Base-by-base conservation (phyloP, 2,113 vertebrate species). In the Paradisaea rubra region DNA sequence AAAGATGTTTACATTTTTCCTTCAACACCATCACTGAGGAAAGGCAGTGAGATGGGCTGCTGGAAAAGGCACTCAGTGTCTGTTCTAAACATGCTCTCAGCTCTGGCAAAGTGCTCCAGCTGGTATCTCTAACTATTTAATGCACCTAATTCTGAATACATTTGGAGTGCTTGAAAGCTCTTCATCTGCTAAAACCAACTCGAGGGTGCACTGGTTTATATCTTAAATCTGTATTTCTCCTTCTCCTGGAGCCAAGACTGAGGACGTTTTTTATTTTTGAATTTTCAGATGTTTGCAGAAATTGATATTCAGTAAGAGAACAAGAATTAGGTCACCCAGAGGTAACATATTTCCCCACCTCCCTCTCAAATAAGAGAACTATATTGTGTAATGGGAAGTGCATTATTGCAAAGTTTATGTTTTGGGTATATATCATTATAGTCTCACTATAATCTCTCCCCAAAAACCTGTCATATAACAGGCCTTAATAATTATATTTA, bases 331-430 rank as follows among this genome's bases (percentile, higher is more conserved):
- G 28, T 68, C 24, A 31, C 23, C 6, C 72, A 42, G 35, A 78
- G 37, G 61, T 66, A 81, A 70, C 0, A 0, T 33, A 65, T n/a
- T 78, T 33, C 25, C 30, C n/a, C 33, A 20, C 10, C 1, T 3
- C 15, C 42, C 42, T 52, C 60, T 66, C 42, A 63, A 53, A 42
- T 63, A 30, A 33, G 33, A 88, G 39, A 70, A 39, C 23, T 54
- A 6, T 42, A 61, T 54, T 84, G 3, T n/a, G 44, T 42, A 74
- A 71, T 10, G 7, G 1, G 3, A 93, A 79, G 33, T 13, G 3
- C 21, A n/a, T 7, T 22, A 64, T 30, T 84, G 23, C 50, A 85
- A 44, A 93, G 17, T 19, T 64, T 45, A 42, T 35, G 5, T 19
- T 89, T 87, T 64, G 23, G 35, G 21, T 70, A 54, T 20, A 20